Evolutionary conservation across 2,888 invertebrate species (phyloP).

Genomic region (Antheraea yamamai): DNA sequence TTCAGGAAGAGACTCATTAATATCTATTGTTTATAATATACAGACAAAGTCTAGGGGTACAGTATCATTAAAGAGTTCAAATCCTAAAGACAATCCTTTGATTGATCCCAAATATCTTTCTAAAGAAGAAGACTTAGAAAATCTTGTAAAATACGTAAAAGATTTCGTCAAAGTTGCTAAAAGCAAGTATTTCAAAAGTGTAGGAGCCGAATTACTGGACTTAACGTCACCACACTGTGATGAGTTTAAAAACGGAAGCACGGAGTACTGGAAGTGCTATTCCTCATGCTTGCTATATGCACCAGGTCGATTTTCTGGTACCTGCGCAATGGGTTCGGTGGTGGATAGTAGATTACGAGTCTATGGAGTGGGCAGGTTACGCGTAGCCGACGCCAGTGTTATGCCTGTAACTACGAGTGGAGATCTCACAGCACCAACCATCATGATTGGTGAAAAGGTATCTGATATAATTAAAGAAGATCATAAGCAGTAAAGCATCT

Average conservation of each 20-base stretch:
- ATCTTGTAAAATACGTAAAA: slow-evolving; percentile 10
- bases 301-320: slow-evolving; percentile 28
- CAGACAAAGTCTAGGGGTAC: slow-evolving; percentile 24
- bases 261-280: slow-evolving; percentile 32
- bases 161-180: slow-evolving; percentile 22
- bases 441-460: slow-evolving; percentile 4
- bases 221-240: slow-evolving; percentile 10
- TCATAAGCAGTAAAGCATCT: neutral
- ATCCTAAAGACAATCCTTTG: slow-evolving; percentile 24
- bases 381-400: slow-evolving; percentile 43
- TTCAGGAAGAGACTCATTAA: neutral
- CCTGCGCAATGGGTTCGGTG: slow-evolving; percentile 33
- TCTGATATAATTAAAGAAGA: neutral
- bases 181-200: slow-evolving; percentile 22
- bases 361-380: slow-evolving; percentile 29
- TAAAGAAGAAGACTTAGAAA: slow-evolving; percentile 22
- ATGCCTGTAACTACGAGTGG: slow-evolving; percentile 81
- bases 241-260: neutral
- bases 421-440: slow-evolving; percentile 69
- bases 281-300: slow-evolving; percentile 23
- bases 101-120: slow-evolving; percentile 21
- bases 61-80: slow-evolving; percentile 21
- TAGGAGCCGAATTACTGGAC: slow-evolving; percentile 17
- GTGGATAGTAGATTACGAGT: slow-evolving; percentile 31
- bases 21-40: neutral